Evolutionary conservation across 2,888 invertebrate genomes (phyloP), one percentile per base, ranked within the genome.

Genomic region (Selenia dentaria): DNA sequence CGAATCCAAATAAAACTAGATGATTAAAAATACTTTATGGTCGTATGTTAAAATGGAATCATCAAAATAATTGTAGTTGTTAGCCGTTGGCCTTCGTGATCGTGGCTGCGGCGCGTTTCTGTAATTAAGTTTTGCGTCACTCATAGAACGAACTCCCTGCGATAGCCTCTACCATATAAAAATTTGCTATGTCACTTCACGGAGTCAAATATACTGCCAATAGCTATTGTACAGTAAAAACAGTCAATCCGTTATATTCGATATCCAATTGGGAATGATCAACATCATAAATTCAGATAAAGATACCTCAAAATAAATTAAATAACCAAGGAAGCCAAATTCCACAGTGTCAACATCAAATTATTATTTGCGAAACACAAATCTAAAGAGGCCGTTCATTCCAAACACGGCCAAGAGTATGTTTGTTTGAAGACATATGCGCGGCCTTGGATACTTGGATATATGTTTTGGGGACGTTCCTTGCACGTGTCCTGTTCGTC

Each of bases 81-180:
- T 83, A 81, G 81, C 71, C 47, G 78, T 70, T 70, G 84, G 79
- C 83, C 83, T 84, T 82, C 84, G 76, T 76, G 76, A 70, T 70
- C 75, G 78, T 73, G 77, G 79, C 71, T 74, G 74, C 70, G 74
- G 74, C 75, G 74, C 80, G 82, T 69, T 87, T 83, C 80, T 85
- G 85, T 89, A 87, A 89, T 88, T 85, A 87, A 85, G 82, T 85
- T 86, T 86, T 85, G 76, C 88, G 87, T 88, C 88, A 87, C 82
- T 79, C 82, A 72, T 76, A 72, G 79, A 81, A 70, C 73, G 83
- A 78, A 75, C 86, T 83, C 85, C 88, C 82, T 68, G 74, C 79
- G 70, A 76, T 83, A 85, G 88, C 87, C 87, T 83, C 85, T 79
- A 71, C 72, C 67, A 72, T 74, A 71, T 70, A 75, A 70, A 74